A percentile compares a stretch with the other conserved stretches of the same genome.
Conservation (phyloP, 1,140 invertebrate species). For the Eriocheir sinensis region DNA sequence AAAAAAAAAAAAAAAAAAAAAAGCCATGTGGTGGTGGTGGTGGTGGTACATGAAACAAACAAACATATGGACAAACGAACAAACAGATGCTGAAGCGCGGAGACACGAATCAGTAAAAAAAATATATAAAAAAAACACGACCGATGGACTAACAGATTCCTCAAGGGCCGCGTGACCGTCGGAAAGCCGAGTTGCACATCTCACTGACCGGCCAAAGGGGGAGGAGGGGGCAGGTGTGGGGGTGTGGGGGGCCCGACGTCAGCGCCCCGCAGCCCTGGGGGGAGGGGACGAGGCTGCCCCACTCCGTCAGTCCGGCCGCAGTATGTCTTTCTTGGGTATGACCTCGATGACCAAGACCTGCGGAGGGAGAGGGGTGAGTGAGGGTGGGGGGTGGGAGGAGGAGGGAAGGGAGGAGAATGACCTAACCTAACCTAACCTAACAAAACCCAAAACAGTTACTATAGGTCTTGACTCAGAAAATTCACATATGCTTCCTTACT, state of each 20-base stretch:
- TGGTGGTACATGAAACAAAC: no score
- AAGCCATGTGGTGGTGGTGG: no score
- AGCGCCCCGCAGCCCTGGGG: constrained; percentile 24
- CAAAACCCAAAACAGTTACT: no score
- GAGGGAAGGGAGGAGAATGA: not conserved
- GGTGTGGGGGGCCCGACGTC: constrained; percentile 17
- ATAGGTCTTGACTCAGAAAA: no score
- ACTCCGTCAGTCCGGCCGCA: constrained; percentile 68
- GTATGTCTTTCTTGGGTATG: constrained; percentile 71
- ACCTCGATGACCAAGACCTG: constrained; percentile 77
- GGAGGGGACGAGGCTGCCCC: constrained; percentile 52
- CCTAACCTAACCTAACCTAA: no score
- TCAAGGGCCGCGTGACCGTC: constrained; percentile 30
- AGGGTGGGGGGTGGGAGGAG: not conserved
- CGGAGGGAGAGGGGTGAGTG: not conserved
- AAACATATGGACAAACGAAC: not conserved
- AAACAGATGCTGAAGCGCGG: constrained; percentile 48
- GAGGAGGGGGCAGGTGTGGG: not conserved
- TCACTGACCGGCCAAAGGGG: not conserved
- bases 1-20: no score
- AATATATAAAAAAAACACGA: not conserved
- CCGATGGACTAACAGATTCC: not conserved
- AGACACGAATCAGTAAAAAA: not conserved
- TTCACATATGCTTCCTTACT: no score
- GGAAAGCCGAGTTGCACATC: not conserved